These are phyloP conservation scores for Nowickia ferox DNA, from an alignment of 2,888 invertebrate genomes.

Conservation along the genomic window DNA sequence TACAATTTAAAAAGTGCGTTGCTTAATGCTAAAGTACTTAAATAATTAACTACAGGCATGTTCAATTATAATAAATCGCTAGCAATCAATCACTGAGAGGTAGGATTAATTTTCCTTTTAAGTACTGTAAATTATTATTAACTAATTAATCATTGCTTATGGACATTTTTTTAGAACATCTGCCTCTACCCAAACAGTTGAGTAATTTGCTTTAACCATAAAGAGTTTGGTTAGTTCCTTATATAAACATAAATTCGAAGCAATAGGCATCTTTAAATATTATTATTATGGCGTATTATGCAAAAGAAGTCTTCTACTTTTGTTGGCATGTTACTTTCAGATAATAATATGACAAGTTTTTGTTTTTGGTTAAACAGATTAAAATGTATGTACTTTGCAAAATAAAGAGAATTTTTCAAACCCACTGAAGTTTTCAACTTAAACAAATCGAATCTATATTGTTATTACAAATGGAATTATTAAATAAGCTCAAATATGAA, in stretches of 20 bases:
- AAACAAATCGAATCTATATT: too few relatives aligned
- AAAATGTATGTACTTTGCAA: too few relatives aligned
- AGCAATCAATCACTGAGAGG: background rate
- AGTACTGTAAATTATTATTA: conserved; percentile 6
- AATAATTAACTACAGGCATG: background rate
- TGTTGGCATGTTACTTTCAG: background rate
- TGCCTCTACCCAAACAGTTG: background rate
- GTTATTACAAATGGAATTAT: too few relatives aligned
- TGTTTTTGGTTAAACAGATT: background rate
- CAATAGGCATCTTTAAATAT: background rate
- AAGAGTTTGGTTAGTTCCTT: background rate
- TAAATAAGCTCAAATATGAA: too few relatives aligned
- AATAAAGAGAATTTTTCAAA: too few relatives aligned
- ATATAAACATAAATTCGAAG: background rate
- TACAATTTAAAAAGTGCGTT: background rate
- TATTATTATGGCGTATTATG: background rate
- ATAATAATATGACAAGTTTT: background rate
- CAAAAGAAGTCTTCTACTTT: conserved; percentile 4
- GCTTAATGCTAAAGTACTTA: background rate
- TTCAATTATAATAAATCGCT: conserved; percentile 11
- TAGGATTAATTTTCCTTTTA: conserved; percentile 26
- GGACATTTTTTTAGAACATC: background rate
- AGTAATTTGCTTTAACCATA: conserved; percentile 36
- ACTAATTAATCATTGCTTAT: conserved; percentile 40
- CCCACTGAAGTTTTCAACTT: too few relatives aligned